Evolutionary conservation across 1,140 invertebrate genomes (phyloP).

Genomic region (Drosophila sturtevanti): DNA sequence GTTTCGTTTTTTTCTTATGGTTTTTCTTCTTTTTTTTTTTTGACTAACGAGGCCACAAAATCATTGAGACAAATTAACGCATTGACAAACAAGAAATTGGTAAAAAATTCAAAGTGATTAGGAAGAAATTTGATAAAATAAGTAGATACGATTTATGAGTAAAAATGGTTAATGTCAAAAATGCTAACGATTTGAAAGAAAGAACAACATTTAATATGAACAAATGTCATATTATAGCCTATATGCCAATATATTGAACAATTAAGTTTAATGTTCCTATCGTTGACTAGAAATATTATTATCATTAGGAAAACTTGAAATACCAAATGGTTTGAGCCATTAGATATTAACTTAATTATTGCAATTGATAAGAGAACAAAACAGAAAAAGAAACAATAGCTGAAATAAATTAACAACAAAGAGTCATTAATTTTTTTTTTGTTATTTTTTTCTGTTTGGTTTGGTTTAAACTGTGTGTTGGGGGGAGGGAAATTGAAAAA

Average conservation of each 20-base stretch:
- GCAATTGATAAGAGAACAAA: not conserved
- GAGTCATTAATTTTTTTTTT: not conserved
- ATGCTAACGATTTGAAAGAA: not conserved
- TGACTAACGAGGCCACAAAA: conserved; percentile 10
- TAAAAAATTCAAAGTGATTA: conserved; percentile 7
- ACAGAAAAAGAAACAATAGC: too few species aligned
- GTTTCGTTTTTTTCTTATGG: conserved; percentile 22
- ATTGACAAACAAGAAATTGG: conserved; percentile 13
- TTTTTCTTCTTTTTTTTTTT: conserved; percentile 16
- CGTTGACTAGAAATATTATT: too few species aligned
- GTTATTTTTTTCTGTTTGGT: too few species aligned
- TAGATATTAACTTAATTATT: not conserved
- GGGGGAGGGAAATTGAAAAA: too few species aligned
- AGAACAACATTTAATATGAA: too few species aligned
- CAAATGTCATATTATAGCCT: too few species aligned
- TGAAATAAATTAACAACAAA: not conserved
- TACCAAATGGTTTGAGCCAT: not conserved
- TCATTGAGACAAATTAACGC: conserved; percentile 13
- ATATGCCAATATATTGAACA: not conserved
- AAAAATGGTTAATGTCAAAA: not conserved
- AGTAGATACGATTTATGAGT: not conserved
- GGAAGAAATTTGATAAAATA: not conserved
- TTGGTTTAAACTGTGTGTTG: too few species aligned
- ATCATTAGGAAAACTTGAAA: not conserved
- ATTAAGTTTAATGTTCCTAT: not conserved